phyloP scores from a whole-genome alignment of 2,888 invertebrate genomes.

The Drosophila neotestacea region DNA sequence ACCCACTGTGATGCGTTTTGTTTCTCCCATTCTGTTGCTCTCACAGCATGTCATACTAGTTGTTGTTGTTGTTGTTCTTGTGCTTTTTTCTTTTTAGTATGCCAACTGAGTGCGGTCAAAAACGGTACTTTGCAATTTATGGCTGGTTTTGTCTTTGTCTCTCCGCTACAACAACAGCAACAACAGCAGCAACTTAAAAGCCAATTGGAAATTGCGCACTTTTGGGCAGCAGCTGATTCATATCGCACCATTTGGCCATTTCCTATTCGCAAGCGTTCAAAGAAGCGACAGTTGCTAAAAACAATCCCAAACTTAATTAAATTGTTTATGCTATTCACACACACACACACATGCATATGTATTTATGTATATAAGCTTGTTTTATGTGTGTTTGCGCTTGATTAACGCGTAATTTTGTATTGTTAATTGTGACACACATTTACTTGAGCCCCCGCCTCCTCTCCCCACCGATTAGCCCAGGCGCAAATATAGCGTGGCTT shows the following conservation, averaged over 20 bases:
- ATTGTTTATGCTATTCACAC: constrained; percentile 35
- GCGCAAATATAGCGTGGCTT: constrained; percentile 73
- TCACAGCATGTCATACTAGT: constrained; percentile 37
- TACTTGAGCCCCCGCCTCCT: constrained; percentile 18
- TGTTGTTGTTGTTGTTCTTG: constrained; percentile 21
- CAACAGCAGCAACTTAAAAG: constrained; percentile 1
- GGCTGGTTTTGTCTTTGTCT: constrained; percentile 50
- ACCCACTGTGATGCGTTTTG: constrained; percentile 43
- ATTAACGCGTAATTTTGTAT: constrained; percentile 75
- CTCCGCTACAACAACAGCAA: constrained; percentile 1
- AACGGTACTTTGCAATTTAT: constrained; percentile 80
- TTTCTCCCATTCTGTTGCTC: constrained; percentile 32
- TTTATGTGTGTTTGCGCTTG: constrained; percentile 65
- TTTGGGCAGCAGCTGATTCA: constrained; percentile 74
- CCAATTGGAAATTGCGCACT: constrained; percentile 64
- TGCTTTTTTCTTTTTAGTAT: constrained; percentile 54
- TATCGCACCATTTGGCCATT: constrained; percentile 65
- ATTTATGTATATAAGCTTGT: not conserved
- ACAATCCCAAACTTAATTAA: constrained; percentile 58
- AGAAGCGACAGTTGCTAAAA: constrained; percentile 39
- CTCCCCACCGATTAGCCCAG: constrained; percentile 8
- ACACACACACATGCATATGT: not conserved
- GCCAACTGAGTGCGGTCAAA: constrained; percentile 62
- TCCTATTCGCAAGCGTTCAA: constrained; percentile 42
- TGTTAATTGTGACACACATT: constrained; percentile 76